Evolutionary conservation across 2,113 vertebrate species (phyloP).

Genomic region (Phyllopteryx taeniolatus): DNA sequence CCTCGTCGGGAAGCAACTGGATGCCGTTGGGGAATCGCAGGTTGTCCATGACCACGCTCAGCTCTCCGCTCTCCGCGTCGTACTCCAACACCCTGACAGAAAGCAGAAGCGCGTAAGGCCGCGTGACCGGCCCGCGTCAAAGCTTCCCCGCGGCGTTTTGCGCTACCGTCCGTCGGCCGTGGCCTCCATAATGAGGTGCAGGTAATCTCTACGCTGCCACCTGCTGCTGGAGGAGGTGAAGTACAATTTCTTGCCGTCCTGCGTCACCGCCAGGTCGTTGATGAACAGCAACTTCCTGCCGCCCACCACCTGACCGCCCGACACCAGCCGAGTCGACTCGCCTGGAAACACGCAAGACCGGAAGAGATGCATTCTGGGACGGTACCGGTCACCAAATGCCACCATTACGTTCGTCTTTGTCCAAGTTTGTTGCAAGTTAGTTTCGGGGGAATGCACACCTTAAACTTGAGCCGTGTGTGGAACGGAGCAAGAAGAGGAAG

Average conservation of each 20-base stretch:
- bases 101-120: background rate
- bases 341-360: slow-evolving; percentile 63
- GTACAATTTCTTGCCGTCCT: slow-evolving; percentile 89
- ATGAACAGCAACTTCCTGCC: slow-evolving; percentile 88
- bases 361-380: too few relatives aligned
- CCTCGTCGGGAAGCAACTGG: slow-evolving; percentile 88
- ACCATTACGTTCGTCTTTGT: too few relatives aligned
- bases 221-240: slow-evolving; percentile 95
- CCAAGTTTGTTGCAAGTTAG: too few relatives aligned
- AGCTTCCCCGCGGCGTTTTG: background rate
- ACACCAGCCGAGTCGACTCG: slow-evolving; percentile 75
- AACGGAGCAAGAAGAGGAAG: background rate
- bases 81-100: slow-evolving; percentile 84
- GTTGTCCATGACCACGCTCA: slow-evolving; percentile 89
- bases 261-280: slow-evolving; percentile 88
- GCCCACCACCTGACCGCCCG: slow-evolving; percentile 74
- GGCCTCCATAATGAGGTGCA: slow-evolving; percentile 89
- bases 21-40: slow-evolving; percentile 93
- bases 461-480: too few relatives aligned
- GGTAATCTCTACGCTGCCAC: slow-evolving; percentile 89
- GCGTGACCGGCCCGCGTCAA: too few relatives aligned
- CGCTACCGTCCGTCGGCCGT: slow-evolving; percentile 89
- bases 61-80: slow-evolving; percentile 81
- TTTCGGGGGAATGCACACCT: too few relatives aligned
- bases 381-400: too few relatives aligned